Evolutionary conservation across 2,113 vertebrate genomes (phyloP), one percentile per base, ranked within the genome.

Genomic region (Oncorhynchus clarkii): DNA sequence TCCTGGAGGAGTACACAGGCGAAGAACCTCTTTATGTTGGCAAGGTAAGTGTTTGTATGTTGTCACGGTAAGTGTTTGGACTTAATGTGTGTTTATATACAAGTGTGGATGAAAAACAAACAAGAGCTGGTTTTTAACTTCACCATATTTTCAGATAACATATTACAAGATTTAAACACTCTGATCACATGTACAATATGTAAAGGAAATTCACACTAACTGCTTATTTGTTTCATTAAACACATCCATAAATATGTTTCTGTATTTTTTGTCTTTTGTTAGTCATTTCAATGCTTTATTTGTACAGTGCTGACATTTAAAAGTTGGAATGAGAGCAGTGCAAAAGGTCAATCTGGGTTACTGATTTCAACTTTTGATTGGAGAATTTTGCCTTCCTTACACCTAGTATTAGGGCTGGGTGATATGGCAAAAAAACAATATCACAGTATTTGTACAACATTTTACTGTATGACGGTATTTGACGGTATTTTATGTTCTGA

Each of bases 1-100:
- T 99, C 59, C 92, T 99, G 91, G 97, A 99, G 89, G 97, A 99
- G 89, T 98, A 95, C 91, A 99, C 96, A 71, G 97, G 96, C 79
- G 96, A 94, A 18, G 97, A 99, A 71, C 97, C 97, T 2, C 95
- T 98, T 74, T 98, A 99, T 83, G 97, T 99, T 74, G 97, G 97
- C 86, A 99, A 99, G 96, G 96, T 99, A 78, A 0, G 67, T 80
- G 20, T 74, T 71, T 79, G 60, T 59, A 34, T 59, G 72, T 77
- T 24, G 45, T 18, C 66, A 7, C 1, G 18, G 59, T 34, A 14
- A 14, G 11, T 68, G 18, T 34, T 39, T 27, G 29, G 14, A 22
- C 7, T 12, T n/a, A 20, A 64, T 64, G 20, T 64, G 60, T 64
- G 39, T 45, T 45, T 11, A 11, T 45, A 3, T 11, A 45, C 39